Base-by-base conservation (phyloP, 2,113 vertebrate species). In the Nothoprocta pentlandii region DNA sequence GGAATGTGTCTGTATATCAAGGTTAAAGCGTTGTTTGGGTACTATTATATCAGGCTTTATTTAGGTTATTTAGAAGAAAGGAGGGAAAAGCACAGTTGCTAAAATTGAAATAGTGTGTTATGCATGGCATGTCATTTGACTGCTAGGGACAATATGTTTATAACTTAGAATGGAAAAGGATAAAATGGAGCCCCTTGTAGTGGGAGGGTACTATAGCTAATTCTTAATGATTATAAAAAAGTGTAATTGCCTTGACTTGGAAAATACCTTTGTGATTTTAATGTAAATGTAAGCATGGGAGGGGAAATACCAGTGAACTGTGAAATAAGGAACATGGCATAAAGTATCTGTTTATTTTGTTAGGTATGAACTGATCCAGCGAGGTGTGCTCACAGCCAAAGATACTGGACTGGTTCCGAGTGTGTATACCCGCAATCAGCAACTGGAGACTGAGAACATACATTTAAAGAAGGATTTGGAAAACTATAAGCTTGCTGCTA, bases 291-390 rank as follows among this genome's bases (percentile, higher is more conserved):
- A 58, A 42, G 12, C 10, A 34, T 0, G 1, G 41, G 63, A 44
- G 58, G 23, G 39, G 6, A 89, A 41, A 32, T 3, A 10, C 47
- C 12, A 61, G 12, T 26, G 61, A 56, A 26, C 21, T 46, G 41
- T n/a, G 32, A 54, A 41, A 39, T 53, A 58, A 25, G 44, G 30
- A 59, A 36, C 5, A 2, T 21, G 22, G 28, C 71, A 51, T 79
- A 20, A 86, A 89, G 30, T 23, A 2, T 49, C 58, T 23, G 2
- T 92, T 95, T 71, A 3, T 92, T 88, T 42, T 93, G 1, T 49
- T 94, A 98, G 98, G 98, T 98, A 98, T 20, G 99, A 99, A 69
- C 94, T 98, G 85, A 69, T 94, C 36, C 94, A 98, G 73, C 98
- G 96, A 82, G 98, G 98, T n/a, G 17, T 87, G 28, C n/a, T 98